Evolutionary conservation across 2,888 invertebrate genomes (phyloP).

Genomic region (Arctia plantaginis): DNA sequence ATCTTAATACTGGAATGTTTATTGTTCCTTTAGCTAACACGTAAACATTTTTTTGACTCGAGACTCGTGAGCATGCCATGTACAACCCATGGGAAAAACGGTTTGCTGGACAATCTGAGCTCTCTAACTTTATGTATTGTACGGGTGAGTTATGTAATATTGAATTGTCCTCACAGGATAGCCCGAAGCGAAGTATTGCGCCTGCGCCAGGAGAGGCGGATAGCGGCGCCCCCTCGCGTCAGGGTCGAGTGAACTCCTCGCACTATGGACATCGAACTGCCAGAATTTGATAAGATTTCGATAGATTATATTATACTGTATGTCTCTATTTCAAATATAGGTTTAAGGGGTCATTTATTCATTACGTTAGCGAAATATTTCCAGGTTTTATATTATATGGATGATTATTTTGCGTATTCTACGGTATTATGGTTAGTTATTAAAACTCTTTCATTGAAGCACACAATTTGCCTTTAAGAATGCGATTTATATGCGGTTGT

Average conservation of each 20-base stretch:
- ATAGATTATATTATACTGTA: background rate
- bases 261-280: background rate
- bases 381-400: no score
- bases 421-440: no score
- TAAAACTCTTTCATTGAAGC: no score
- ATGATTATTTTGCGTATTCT: no score
- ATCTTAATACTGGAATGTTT: background rate
- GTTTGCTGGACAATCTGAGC: no score
- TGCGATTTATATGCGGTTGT: no score
- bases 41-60: no score
- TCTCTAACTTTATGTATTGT: no score
- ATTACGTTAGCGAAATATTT: background rate
- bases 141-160: background rate
- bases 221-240: conserved; percentile 67
- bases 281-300: background rate
- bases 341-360: background rate
- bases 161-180: conserved; percentile 64
- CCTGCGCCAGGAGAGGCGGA: conserved; percentile 65
- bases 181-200: conserved; percentile 65
- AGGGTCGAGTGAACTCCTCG: conserved; percentile 63
- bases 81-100: no score
- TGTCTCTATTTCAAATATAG: background rate
- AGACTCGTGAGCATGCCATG: no score
- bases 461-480: no score
- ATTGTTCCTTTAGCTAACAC: no score